Evolutionary conservation across 1,140 invertebrate genomes (phyloP).

Genomic region (Venturia canescens): DNA sequence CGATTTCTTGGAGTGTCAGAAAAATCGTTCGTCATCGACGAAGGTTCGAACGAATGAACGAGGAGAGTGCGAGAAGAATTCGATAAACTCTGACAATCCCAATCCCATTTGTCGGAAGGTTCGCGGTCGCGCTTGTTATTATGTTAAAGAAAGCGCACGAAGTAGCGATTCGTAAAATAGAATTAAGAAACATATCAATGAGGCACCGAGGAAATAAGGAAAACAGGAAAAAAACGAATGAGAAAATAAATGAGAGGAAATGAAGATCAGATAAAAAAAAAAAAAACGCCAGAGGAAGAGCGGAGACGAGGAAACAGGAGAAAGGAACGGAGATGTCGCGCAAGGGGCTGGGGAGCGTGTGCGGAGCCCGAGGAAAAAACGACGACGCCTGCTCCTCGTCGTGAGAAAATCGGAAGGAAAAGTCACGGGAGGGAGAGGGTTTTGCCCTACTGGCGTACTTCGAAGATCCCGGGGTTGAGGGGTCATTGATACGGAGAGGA

Average conservation of each 20-base stretch:
- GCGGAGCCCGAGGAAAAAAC: background rate
- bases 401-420: slow-evolving; percentile 19
- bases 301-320: background rate
- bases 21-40: no score
- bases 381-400: background rate
- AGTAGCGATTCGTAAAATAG: no score
- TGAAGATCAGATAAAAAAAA: background rate
- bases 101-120: no score
- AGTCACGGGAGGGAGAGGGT: slow-evolving; percentile 46
- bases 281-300: background rate
- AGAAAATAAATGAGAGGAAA: background rate
- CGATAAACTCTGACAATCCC: no score
- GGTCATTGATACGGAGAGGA: slow-evolving; percentile 71
- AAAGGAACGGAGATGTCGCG: background rate
- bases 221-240: background rate
- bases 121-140: no score
- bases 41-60: no score
- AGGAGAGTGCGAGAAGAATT: no score
- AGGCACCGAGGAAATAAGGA: no score
- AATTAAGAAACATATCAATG: no score
- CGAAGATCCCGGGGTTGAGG: slow-evolving; percentile 67
- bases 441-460: slow-evolving; percentile 74
- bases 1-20: no score
- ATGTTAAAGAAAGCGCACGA: no score
- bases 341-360: background rate